Evolutionary conservation across 2,888 invertebrate genomes (phyloP), one percentile per base, ranked within the genome.

Genomic region (Conistra vaccinii): DNA sequence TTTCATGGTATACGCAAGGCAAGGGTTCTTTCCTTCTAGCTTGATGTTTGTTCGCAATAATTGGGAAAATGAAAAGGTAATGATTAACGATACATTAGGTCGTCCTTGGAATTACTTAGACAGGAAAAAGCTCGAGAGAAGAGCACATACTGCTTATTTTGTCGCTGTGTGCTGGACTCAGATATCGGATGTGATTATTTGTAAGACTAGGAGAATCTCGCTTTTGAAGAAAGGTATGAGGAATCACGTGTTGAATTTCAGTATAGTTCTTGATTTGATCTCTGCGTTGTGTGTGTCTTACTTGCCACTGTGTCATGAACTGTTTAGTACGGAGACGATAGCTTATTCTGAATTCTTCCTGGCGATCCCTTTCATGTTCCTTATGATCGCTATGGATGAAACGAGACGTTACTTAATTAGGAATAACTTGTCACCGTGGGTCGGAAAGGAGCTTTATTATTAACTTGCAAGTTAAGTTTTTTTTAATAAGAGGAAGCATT

Each of bases 91-190:
- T 92, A 98, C 98, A 23, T 97, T 98, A 89, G 98, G 98, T 17
- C 98, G 98, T 86, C 96, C 97, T 90, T 98, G 98, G 98, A 97
- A 97, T 3, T 98, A 96, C 89, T 87, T 92, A 1, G 97, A 98
- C 84, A 97, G 98, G 66, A 98, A 98, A 91, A 93, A 93, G 66
- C 91, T 98, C 6, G 98, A 98, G 90, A 97, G 97, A 89, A 97
- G 97, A 81, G 98, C 98, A 73, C 98, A 98, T 91, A 98, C 98
- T 0, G 98, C 98, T 26, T 98, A 98, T 94, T 98, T 98, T 89
- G 97, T 98, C 4, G 97, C 98, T 10, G 97, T 98, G 79, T 98
- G 98, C 53, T 96, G 98, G 90, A 98, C 98, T 65, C 98, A 98
- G 93, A 97, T 98, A 94, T 97, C 98, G 23, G 98, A 98, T 93